These are phyloP conservation scores for Boloria selene DNA, from an alignment of 2,888 invertebrate genomes.

Conservation along the genomic window DNA sequence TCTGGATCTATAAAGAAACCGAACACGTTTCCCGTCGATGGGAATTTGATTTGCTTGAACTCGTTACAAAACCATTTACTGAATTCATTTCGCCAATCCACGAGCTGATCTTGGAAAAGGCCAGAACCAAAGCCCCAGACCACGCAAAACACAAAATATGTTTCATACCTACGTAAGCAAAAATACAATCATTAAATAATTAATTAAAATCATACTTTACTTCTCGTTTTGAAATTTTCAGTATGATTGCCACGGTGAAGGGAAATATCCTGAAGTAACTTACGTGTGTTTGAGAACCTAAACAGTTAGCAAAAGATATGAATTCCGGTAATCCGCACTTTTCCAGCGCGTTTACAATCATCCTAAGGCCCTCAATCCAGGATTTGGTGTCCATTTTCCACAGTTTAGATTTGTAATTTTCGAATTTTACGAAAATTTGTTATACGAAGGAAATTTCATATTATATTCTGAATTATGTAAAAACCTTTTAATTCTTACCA, in stretches of 20 bases:
- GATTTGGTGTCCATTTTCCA: no score
- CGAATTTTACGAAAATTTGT: no score
- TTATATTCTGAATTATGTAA: background rate
- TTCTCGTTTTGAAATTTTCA: no score
- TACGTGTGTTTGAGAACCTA: no score
- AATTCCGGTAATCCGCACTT: no score
- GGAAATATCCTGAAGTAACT: no score
- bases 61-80: constrained; percentile 97
- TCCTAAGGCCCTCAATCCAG: no score
- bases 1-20: constrained; percentile 94
- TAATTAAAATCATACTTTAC: background rate
- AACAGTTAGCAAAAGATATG: no score
- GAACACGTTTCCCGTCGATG: constrained; percentile 91
- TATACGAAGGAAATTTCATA: no score
- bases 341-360: no score
- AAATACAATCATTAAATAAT: constrained; percentile 4
- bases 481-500: constrained; percentile 76
- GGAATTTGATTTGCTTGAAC: constrained; percentile 95
- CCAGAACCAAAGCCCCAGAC: constrained; percentile 98
- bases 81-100: constrained; percentile 96
- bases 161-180: constrained; percentile 85
- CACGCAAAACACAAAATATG: constrained; percentile 94
- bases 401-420: no score
- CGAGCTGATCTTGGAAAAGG: constrained; percentile 93
- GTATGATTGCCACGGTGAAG: no score